phyloP scores from a whole-genome alignment of 2,113 vertebrate species.

The Pseudorhombus dupliciocellatus region DNA sequence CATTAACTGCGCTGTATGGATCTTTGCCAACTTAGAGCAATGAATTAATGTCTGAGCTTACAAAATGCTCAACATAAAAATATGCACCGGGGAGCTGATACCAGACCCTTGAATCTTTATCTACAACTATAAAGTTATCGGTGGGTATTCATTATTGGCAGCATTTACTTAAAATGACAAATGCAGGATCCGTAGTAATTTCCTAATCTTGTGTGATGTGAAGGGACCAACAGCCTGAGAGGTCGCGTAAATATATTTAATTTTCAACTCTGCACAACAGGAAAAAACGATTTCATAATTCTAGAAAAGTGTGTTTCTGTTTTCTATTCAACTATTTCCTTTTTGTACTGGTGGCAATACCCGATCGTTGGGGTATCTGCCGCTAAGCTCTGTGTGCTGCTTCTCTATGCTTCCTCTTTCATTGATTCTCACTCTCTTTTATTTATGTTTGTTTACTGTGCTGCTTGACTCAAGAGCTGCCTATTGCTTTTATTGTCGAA shows the following conservation, averaged over 20 bases:
- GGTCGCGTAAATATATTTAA: too few relatives aligned
- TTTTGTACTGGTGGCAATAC: constrained; percentile 29
- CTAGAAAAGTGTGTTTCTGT: neutral
- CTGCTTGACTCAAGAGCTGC: constrained; percentile 76
- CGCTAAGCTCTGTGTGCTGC: constrained; percentile 45
- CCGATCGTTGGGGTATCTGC: constrained; percentile 31
- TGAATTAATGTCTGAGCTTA: too few relatives aligned
- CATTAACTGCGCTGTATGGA: neutral
- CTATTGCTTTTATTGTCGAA: constrained; percentile 80
- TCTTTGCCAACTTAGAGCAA: neutral
- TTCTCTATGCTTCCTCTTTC: constrained; percentile 62
- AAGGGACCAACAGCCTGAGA: too few relatives aligned
- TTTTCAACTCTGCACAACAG: too few relatives aligned
- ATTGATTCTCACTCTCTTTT: constrained; percentile 79
- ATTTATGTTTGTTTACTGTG: constrained; percentile 80
- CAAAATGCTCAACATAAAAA: too few relatives aligned
- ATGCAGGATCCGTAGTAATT: too few relatives aligned
- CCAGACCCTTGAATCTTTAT: too few relatives aligned
- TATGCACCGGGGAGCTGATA: too few relatives aligned
- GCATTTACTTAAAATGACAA: too few relatives aligned
- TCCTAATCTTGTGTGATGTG: too few relatives aligned
- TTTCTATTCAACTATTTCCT: constrained; percentile 19
- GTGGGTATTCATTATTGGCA: too few relatives aligned
- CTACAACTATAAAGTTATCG: too few relatives aligned
- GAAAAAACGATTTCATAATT: neutral